Evolutionary conservation across 2,113 vertebrate genomes (phyloP), one percentile per base, ranked within the genome.

Genomic region (Melanocharis versteri): DNA sequence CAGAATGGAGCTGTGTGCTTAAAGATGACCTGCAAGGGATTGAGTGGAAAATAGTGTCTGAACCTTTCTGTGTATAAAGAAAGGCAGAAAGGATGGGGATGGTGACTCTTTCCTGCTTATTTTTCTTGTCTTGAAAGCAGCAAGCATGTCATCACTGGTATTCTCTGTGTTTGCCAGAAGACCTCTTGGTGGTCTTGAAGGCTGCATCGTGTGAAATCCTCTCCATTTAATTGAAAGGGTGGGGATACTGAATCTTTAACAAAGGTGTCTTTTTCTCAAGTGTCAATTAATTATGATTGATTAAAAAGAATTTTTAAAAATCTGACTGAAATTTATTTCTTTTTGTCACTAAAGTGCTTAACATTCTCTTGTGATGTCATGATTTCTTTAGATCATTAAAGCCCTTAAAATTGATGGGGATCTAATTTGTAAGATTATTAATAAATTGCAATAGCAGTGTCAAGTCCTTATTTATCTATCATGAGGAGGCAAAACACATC

Each of bases 71-170:
- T 85, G 21, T 90, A 44, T 73, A 80, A 91, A 93, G 87, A 44
- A 84, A 72, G 35, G 40, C 87, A 86, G 87, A 91, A 80, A 69
- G 87, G 62, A 88, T 90, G 64, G 64, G 48, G 22, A 64, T 90
- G 58, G 78, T 57, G 61, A 61, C 81, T 95, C 56, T 91, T 83
- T n/a, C 33, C 75, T 95, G 95, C 87, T 96, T 96, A 93, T 96
- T 96, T 96, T 97, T 96, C 91, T 95, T 96, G 78, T 83, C 87
- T 91, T 93, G 79, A 91, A 94, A 96, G 82, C 71, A 80, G 82
- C 82, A 94, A 92, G 90, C 87, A 73, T 94, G 81, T 95, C 91
- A 95, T 93, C 89, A 56, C 87, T 85, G 91, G 84, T 85, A 48
- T 64, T 91, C 78, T 56, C 53, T 91, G 11, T 89, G 89, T 95